Conservation (phyloP, 2,797 vertebrate species). For the Malacoraja senta region DNA sequence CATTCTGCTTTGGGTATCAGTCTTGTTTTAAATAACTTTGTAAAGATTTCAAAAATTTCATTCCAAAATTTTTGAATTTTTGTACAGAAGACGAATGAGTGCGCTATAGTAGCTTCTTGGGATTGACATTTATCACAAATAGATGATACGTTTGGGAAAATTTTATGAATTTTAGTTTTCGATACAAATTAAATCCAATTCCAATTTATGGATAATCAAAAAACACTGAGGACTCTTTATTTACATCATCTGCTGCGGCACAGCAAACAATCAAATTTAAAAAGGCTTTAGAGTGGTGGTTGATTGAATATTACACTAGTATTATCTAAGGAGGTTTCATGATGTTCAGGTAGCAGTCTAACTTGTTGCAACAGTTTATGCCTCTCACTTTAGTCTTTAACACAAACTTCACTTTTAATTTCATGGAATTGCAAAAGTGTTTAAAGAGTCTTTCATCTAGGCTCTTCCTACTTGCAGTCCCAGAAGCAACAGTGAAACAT, state of each 20-base stretch:
- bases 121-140: no score
- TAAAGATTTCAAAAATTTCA: no score
- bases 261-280: neutral
- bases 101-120: no score
- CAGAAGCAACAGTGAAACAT: neutral
- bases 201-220: neutral
- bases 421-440: neutral
- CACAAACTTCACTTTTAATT: neutral
- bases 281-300: neutral
- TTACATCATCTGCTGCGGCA: no score
- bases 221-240: neutral
- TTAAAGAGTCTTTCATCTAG: neutral
- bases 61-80: no score
- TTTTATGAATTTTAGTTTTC: no score
- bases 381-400: neutral
- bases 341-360: neutral
- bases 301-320: neutral
- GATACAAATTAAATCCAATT: neutral
- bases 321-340: neutral
- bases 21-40: no score
- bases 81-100: no score
- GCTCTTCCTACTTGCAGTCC: neutral
- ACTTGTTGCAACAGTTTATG: neutral
- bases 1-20: no score
- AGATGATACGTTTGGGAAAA: no score